Percentiles rank a stretch among this genome's conserved stretches.
Conservation (phyloP, 2,888 invertebrate species). For the Metacarcinus magister region DNA sequence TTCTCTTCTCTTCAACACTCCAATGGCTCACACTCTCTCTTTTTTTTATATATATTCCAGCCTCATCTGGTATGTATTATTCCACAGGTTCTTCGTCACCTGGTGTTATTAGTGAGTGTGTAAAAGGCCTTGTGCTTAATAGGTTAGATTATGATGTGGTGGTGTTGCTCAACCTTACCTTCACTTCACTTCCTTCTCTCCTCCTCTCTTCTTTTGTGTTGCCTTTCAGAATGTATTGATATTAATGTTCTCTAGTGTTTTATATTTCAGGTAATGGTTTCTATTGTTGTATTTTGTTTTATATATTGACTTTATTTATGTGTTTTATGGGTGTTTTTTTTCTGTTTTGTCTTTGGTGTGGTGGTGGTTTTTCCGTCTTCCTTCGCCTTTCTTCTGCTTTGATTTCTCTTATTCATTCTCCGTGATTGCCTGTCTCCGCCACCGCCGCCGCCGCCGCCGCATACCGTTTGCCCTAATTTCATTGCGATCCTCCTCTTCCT, state of each 20-base stretch:
- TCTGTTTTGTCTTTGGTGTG: not conserved
- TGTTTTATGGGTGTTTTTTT: not conserved
- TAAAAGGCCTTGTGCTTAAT: not conserved
- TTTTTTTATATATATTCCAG: not conserved
- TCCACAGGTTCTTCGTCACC: not conserved
- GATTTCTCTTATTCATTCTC: slow-evolving; percentile 48
- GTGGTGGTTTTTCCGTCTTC: not conserved
- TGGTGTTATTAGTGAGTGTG: slow-evolving; percentile 16
- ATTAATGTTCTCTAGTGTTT: not conserved
- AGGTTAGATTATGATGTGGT: not conserved
- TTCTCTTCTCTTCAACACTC: not conserved
- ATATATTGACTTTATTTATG: not conserved
- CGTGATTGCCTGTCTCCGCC: not conserved
- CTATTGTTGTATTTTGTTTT: not conserved
- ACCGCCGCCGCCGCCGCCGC: not conserved
- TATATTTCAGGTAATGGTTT: not conserved
- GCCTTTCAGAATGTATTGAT: slow-evolving; percentile 32
- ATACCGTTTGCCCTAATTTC: not conserved
- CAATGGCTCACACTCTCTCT: not conserved
- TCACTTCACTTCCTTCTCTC: not conserved
- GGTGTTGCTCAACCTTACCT: not conserved
- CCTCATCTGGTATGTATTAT: slow-evolving; percentile 23
- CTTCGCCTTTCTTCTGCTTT: not conserved
- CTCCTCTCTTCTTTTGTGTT: not conserved
- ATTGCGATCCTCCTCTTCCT: not conserved